Base-by-base conservation (phyloP, 2,113 vertebrate genomes). In the Silurus glanis region DNA sequence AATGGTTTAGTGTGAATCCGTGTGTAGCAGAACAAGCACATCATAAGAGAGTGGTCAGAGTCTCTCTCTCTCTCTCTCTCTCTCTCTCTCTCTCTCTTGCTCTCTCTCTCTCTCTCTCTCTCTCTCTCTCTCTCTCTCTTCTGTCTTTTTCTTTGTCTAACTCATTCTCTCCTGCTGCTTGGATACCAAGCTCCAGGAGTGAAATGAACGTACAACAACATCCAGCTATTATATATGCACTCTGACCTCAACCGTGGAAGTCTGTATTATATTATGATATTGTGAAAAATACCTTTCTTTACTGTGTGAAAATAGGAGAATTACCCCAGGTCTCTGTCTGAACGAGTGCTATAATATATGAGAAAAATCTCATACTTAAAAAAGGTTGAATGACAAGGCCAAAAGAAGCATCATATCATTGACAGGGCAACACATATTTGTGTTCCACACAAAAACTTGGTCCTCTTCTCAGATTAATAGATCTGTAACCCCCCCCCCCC, bases 1-100 rank as follows among this genome's bases (percentile, higher is more conserved):
- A 82, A 69, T 62, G 85, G 85, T 80, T 86, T 86, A 76, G 82
- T 66, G 72, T 78, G 80, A 85, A 80, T 19, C 88, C 75, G 45
- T 85, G 83, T 89, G 86, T 56, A 85, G 82, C 72, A 21, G 78
- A 64, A 87, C 25, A 25, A 58, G 80, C n/a, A 85, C 17, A 79
- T 79, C 25, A 79, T 45, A 58, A 56, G 55, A 79, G 51, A 37
- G 56, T 58, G 69, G 69, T 49, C 69, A 72, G 45, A 72, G 45
- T 75, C 17, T 17, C 4, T 72, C 69, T 47, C 47, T 75, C 72
- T 72, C 7, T 49, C 45, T 74, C 71, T 74, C 28, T 45, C 28
- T 45, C 69, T 21, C 74, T 53, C 49, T 76, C 74, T 51, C 47
- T 75, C 10, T 53, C 21, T n/a, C 45, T 51, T 4, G 45, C 7